Evolutionary conservation across 2,797 vertebrate species (phyloP), one percentile per base, ranked within the genome.

Genomic region (Euphonia xanthogaster): DNA sequence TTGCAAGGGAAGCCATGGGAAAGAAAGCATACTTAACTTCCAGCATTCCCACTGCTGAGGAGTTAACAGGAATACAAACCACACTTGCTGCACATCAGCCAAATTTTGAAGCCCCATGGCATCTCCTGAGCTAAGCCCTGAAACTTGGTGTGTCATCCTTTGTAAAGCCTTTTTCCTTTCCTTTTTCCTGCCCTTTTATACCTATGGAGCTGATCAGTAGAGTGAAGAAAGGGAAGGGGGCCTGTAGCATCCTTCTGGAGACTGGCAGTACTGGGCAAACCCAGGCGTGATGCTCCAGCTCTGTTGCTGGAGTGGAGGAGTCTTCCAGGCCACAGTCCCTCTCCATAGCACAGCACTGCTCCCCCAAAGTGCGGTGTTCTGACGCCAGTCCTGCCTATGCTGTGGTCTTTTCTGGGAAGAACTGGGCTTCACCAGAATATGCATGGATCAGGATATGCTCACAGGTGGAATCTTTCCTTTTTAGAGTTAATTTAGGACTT

Each of bases 1-100:
- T 76, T 95, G 62, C 63, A 90, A 84, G 83, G 75, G 84, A 90
- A 95, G 55, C 79, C 70, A n/a, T 62, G 78, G 66, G 73, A 37
- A 90, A 93, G 73, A 94, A 94, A 90, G 51, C 33, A 2, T 94
- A 83, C 73, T 90, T 90, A 83, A 93, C 77, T 95, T 94, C 78
- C 86, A 83, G 40, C 87, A 82, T 95, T 93, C 86, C 81, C 76
- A 17, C 81, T 94, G 78, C 94, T 92, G 83, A 93, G 73, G 81
- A 86, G 45, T 92, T 91, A 84, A 80, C 63, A 92, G 86, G 80
- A 96, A 45, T 63, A 75, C 9, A 68, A 94, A 94, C 80, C 35
- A 37, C 71, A 47, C 60, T 66, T 88, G 76, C 90, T 95, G 94
- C 81, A 71, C 65, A 31, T 91, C 65, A 47, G 51, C 48, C 45